Percentiles rank a stretch among this genome's conserved stretches.
Conservation (phyloP, 64 coral and sea anemone genomes). For the Pocillopora verrucosa region DNA sequence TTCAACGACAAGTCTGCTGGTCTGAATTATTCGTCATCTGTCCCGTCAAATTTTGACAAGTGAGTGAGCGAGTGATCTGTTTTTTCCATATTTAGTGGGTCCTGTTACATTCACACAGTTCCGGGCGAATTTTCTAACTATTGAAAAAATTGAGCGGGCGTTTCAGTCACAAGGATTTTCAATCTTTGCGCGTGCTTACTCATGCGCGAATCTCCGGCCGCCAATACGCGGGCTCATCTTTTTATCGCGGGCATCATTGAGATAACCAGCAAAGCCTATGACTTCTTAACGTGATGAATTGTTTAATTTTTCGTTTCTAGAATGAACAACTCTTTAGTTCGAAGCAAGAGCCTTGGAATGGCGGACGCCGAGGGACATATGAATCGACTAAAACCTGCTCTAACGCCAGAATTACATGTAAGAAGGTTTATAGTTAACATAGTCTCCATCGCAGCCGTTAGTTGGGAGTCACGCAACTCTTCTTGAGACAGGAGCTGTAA, state of each 20-base stretch:
- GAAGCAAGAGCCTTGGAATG: slow-evolving; percentile 42
- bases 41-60: slow-evolving; percentile 73
- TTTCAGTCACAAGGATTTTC: too few species aligned
- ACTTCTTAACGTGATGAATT: neutral
- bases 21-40: slow-evolving; percentile 64
- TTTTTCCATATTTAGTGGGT: neutral
- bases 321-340: slow-evolving; percentile 30
- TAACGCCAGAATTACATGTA: slow-evolving; percentile 55
- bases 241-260: neutral
- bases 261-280: neutral
- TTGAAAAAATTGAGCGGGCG: too few species aligned
- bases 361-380: neutral
- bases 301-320: neutral
- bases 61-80: slow-evolving; percentile 54
- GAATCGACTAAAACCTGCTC: slow-evolving; percentile 27
- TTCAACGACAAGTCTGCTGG: slow-evolving; percentile 57
- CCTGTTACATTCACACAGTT: neutral
- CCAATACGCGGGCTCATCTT: too few species aligned
- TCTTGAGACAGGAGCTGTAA: neutral
- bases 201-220: too few species aligned
- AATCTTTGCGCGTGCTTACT: too few species aligned
- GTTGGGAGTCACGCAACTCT: too few species aligned
- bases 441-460: too few species aligned
- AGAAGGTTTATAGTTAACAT: neutral
- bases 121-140: too few species aligned